phyloP scores from a whole-genome alignment of 2,113 vertebrate genomes.

The Marmota monax region DNA sequence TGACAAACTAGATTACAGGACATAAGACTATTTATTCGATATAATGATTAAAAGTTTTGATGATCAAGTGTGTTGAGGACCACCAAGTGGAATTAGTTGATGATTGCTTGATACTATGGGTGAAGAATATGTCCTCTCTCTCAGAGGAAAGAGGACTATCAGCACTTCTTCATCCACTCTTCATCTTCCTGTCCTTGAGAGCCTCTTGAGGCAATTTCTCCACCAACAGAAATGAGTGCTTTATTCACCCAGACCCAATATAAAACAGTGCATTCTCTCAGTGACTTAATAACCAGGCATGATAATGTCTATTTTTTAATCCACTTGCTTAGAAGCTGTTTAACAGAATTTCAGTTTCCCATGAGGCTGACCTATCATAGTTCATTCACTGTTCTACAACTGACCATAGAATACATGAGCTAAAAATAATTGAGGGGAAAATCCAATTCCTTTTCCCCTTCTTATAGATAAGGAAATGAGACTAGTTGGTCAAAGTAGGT shows the following conservation, averaged over 20 bases:
- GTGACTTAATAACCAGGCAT: neutral
- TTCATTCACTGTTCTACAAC: neutral
- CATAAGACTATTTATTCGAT: neutral
- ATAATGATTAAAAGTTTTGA: neutral
- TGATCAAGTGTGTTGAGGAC: neutral
- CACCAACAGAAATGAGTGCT: constrained; percentile 3
- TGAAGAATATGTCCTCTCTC: neutral
- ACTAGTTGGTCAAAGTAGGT: neutral
- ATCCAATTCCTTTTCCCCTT: neutral
- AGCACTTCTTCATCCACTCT: neutral
- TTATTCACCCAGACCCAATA: neutral
- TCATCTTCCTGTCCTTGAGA: neutral
- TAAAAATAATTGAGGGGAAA: neutral
- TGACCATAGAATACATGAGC: neutral
- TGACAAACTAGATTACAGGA: neutral
- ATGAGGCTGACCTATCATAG: neutral
- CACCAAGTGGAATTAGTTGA: neutral
- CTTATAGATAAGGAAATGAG: neutral
- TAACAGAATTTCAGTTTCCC: neutral
- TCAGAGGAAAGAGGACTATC: neutral
- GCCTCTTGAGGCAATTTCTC: constrained; percentile 17
- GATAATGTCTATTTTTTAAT: neutral
- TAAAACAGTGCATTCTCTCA: neutral
- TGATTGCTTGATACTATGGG: neutral
- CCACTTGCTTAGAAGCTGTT: neutral